Evolutionary conservation across 2,797 vertebrate species (phyloP).

Genomic region (Epinephelus awoara): DNA sequence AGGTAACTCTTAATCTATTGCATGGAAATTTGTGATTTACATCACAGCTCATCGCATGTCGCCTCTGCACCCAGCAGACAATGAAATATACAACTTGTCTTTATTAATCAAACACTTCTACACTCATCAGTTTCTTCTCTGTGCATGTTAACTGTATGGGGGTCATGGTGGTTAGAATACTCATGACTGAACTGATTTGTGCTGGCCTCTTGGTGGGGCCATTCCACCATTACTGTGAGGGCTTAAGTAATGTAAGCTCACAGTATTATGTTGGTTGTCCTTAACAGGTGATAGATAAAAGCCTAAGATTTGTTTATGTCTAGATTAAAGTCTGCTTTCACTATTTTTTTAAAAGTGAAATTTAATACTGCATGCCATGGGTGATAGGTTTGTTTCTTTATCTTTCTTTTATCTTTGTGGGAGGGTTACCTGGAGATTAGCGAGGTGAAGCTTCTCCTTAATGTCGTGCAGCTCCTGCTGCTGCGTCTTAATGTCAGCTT

Average conservation of each 20-base stretch:
- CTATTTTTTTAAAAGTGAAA: not conserved
- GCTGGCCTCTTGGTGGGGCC: conserved; percentile 71
- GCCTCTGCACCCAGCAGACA: not conserved
- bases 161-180: conserved; percentile 2
- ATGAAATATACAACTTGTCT: not conserved
- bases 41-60: conserved; percentile 1
- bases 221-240: conserved; percentile 40
- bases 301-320: not conserved
- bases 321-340: not conserved
- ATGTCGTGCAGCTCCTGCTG: conserved; percentile 90
- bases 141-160: not conserved
- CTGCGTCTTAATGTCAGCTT: conserved; percentile 90
- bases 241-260: conserved; percentile 11
- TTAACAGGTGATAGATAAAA: not conserved
- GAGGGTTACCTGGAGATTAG: conserved; percentile 86
- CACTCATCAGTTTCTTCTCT: not conserved
- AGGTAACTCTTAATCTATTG: conserved; percentile 7
- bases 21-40: not conserved
- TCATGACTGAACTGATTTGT: conserved; percentile 29
- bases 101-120: not conserved
- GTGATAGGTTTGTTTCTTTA: not conserved
- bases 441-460: conserved; percentile 91
- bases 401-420: conserved; percentile 36
- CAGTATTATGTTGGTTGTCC: not conserved
- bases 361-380: not conserved